Evolutionary conservation across 2,797 vertebrate species (phyloP).

Genomic region (Premnoplex brunnescens): DNA sequence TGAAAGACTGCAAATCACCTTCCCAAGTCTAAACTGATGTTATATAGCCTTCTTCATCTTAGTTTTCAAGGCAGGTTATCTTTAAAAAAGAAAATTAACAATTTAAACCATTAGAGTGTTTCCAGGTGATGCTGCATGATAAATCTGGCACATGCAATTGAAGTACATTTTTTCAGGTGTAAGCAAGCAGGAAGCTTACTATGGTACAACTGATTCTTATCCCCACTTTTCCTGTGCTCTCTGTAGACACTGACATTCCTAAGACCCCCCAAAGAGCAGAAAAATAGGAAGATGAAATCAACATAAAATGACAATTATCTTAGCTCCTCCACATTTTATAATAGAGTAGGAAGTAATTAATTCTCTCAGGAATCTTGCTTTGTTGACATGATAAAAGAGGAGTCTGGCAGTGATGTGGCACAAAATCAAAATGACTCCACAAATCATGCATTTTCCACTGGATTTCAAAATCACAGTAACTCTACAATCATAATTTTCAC

Average conservation of each 20-base stretch:
- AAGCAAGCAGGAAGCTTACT: not conserved
- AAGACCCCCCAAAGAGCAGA: conserved; percentile 42
- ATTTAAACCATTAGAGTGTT: conserved; percentile 45
- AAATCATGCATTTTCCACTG: conserved; percentile 46
- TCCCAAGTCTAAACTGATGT: not conserved
- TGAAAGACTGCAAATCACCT: conserved; percentile 9
- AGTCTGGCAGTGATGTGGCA: conserved; percentile 64
- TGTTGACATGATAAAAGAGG: conserved; percentile 68
- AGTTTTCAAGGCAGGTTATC: conserved; percentile 20
- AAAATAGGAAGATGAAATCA: conserved; percentile 58
- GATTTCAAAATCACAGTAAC: conserved; percentile 68
- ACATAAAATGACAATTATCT: conserved; percentile 67
- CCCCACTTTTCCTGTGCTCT: conserved; percentile 13
- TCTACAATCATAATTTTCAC: conserved; percentile 42
- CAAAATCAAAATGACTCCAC: conserved; percentile 59
- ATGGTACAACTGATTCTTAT: conserved; percentile 16
- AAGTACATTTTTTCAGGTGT: conserved; percentile 60
- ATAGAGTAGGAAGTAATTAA: conserved; percentile 44
- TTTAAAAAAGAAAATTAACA: conserved; percentile 39
- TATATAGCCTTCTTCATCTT: conserved; percentile 1
- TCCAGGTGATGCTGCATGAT: conserved; percentile 40
- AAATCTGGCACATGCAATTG: conserved; percentile 30
- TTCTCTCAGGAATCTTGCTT: conserved; percentile 58
- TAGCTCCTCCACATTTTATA: conserved; percentile 39
- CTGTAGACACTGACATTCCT: conserved; percentile 47